Evolutionary conservation across 1,140 invertebrate species (phyloP).

Genomic region (Eupristina koningsbergeri): DNA sequence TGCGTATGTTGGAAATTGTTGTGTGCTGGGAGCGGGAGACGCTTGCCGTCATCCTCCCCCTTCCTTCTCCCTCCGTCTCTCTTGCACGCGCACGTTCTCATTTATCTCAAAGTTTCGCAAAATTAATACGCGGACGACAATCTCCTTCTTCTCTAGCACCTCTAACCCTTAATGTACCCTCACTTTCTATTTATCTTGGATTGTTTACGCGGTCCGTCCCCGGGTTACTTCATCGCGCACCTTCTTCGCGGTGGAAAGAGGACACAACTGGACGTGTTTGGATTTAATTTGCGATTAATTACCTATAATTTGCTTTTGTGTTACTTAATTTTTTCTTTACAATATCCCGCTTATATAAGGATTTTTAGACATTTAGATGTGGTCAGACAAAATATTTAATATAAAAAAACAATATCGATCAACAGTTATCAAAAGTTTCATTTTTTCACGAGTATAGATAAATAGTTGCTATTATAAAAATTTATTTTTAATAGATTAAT

Average conservation of each 20-base stretch:
- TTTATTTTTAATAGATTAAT: no score
- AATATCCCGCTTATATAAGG: neutral
- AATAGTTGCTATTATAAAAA: no score
- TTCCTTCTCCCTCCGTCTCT: neutral
- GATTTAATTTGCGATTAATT: neutral
- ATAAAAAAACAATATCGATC: no score
- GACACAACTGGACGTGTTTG: neutral
- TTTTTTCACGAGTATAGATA: no score
- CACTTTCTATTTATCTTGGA: neutral
- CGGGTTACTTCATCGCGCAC: no score
- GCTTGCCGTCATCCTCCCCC: neutral
- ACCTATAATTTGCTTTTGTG: neutral
- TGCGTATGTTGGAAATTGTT: neutral
- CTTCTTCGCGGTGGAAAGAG: no score
- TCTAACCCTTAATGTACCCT: neutral
- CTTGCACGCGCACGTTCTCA: neutral
- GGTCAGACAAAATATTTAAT: no score
- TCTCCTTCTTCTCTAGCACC: neutral
- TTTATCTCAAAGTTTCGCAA: slow-evolving; percentile 22
- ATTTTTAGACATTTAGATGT: no score
- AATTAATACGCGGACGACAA: neutral
- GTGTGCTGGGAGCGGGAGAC: neutral
- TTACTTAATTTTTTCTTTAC: neutral
- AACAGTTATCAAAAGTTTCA: no score
- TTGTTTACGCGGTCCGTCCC: neutral